Evolutionary conservation across 1,140 invertebrate genomes (phyloP), one percentile per base, ranked within the genome.

Genomic region (Orchestia grillus): DNA sequence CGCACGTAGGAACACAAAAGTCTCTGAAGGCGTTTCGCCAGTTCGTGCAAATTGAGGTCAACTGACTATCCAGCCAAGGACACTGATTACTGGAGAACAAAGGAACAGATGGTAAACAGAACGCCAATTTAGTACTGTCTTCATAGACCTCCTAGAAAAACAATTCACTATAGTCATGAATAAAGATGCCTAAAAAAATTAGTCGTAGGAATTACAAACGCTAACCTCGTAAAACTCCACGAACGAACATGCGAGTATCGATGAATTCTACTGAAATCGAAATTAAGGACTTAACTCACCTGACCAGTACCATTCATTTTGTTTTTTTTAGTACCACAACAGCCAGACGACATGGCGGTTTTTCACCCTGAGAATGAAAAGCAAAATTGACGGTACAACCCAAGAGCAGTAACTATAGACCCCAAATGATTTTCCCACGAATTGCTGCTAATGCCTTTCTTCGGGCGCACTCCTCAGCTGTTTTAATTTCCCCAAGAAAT

Each of bases 321-420:
- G 57, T 44, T 88, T 96, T 96, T 96, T 91, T 96, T 96, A 87
- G 96, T 96, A 44, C 96, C 96, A 90, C 96, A 96, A 92, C 96
- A 96, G 53, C 96, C 96, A 96, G 96, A 88, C 45, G 96, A 88
- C 96, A 96, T 96, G 11, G 44, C 44, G 36, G 8, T 94, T 44
- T 44, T 44, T 44, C 36, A 44, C 44, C 43, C 92, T 45, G 44
- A 28, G 19, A 44, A 92, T 44, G 44, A 44, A 28, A 44, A 92
- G 90, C 40, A 92, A 43, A 44, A 92, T 41, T 43, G 23, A 43
- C 43, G 8, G 43, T 92, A 44, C 3, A 3, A 16, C 23, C 41
- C 15, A 92, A 44, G 6, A 43, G 43, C 23, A 41, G 23, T 44
- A 42, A 44, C 43, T 53, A 53, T 43, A 40, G 41, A 44, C 43